A percentile compares a stretch with the other conserved stretches of the same genome.
These are phyloP conservation scores for Neomorphus geoffroyi DNA, from an alignment of 2,797 vertebrate genomes.

Conservation along the genomic window DNA sequence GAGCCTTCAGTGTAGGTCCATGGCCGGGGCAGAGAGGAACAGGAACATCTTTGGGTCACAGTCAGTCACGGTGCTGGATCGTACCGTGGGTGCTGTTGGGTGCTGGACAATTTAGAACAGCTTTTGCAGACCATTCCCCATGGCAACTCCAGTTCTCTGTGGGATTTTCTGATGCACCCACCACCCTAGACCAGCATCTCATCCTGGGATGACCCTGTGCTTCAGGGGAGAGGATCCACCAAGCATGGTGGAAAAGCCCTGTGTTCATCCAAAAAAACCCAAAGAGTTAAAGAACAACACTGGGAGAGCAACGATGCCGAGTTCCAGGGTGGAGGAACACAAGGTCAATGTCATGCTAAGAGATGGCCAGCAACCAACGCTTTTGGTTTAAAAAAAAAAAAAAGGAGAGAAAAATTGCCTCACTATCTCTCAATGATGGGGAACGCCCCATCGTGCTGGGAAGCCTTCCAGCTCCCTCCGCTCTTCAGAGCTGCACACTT, in stretches of 20 bases:
- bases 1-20: not conserved
- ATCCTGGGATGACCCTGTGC: fast-evolving
- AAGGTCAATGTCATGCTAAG: constrained; percentile 34
- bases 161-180: not conserved
- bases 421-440: not conserved
- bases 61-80: not conserved
- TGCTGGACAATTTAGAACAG: not conserved
- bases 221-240: not conserved
- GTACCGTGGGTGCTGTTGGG: not conserved
- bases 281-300: not conserved
- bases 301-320: not conserved
- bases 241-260: not conserved
- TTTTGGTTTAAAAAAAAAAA: not conserved
- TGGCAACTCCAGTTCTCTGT: not conserved
- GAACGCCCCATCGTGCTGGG: constrained; percentile 47
- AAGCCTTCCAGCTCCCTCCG: constrained; percentile 40
- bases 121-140: not conserved
- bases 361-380: not conserved
- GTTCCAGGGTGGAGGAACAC: not conserved
- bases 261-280: not conserved
- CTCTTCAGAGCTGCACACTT: constrained; percentile 48
- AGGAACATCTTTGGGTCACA: not conserved
- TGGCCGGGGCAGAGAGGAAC: not conserved
- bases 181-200: not conserved
- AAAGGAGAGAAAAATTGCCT: not conserved